Evolutionary conservation across 2,888 invertebrate genomes (phyloP).

Genomic region (Gastracanthus pulcherrimus): DNA sequence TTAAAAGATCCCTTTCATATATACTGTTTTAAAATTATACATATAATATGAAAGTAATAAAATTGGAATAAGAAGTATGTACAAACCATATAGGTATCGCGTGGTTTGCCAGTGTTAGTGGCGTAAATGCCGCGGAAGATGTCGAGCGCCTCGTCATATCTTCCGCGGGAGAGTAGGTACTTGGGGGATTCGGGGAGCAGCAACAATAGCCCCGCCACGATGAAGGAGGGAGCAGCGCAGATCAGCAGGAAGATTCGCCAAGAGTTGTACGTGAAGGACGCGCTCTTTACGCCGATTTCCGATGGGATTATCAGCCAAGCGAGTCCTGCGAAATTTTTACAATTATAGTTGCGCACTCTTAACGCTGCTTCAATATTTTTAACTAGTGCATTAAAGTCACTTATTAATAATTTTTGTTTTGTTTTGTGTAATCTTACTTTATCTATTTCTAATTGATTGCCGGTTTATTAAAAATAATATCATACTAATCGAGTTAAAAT

Average conservation of each 20-base stretch:
- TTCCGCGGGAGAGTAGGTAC: conserved; percentile 89
- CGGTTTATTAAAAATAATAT: too few relatives aligned
- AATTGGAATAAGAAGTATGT: too few relatives aligned
- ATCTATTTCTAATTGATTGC: too few relatives aligned
- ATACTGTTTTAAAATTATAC: too few relatives aligned
- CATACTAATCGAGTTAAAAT: too few relatives aligned
- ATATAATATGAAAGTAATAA: too few relatives aligned
- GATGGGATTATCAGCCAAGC: conserved; percentile 81
- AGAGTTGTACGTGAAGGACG: conserved; percentile 89
- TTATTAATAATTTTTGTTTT: too few relatives aligned
- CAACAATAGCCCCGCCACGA: conserved; percentile 90
- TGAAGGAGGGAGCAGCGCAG: conserved; percentile 92
- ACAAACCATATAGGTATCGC: conserved; percentile 88
- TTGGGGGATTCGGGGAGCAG: conserved; percentile 95
- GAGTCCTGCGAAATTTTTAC: conserved; percentile 79
- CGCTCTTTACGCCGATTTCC: conserved; percentile 83
- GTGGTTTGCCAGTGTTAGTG: conserved; percentile 88
- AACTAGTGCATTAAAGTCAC: too few relatives aligned
- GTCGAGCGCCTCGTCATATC: conserved; percentile 88
- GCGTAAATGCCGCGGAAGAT: conserved; percentile 90
- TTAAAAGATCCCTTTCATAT: too few relatives aligned
- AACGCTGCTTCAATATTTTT: too few relatives aligned
- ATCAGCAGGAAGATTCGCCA: conserved; percentile 95
- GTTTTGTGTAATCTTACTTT: too few relatives aligned
- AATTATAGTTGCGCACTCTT: too few relatives aligned